Conservation (phyloP, 2,888 invertebrate genomes). For the Sclerodermus sp. region DNA sequence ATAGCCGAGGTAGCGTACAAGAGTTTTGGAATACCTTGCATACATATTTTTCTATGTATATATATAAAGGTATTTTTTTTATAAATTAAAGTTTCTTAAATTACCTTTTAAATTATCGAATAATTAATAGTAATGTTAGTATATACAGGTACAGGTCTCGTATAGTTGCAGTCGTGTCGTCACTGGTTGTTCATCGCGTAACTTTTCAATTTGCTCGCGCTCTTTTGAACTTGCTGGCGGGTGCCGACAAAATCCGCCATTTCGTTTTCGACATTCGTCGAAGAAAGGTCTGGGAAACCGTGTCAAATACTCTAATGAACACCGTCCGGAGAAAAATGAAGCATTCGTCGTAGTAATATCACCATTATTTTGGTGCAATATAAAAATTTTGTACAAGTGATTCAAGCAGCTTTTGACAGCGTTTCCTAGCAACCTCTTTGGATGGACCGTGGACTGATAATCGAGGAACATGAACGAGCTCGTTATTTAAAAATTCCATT, state of each 20-base stretch:
- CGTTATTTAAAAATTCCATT: no score
- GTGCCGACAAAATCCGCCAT: conserved; percentile 55
- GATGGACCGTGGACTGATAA: conserved; percentile 27
- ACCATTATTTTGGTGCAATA: no score
- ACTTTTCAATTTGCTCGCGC: conserved; percentile 21
- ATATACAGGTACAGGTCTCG: conserved; percentile 59
- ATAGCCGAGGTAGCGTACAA: no score
- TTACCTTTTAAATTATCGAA: conserved; percentile 46
- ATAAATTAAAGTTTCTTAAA: conserved; percentile 47
- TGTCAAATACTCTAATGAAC: no score
- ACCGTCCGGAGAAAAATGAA: no score
- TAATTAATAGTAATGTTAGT: conserved; percentile 50
- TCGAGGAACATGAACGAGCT: conserved; percentile 19
- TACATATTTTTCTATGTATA: conserved; percentile 19
- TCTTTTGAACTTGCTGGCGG: conserved; percentile 39
- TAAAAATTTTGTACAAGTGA: no score
- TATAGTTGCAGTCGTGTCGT: conserved; percentile 59
- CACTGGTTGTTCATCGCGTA: conserved; percentile 45
- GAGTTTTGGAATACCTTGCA: no score
- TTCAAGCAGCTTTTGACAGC: no score
- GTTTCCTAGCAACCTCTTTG: conserved; percentile 18
- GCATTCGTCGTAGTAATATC: no score
- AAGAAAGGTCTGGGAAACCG: no score
- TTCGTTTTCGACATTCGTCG: no score
- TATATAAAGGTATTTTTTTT: conserved; percentile 35